Conservation (phyloP, 2,888 invertebrate genomes). For the Xestia ashworthii region DNA sequence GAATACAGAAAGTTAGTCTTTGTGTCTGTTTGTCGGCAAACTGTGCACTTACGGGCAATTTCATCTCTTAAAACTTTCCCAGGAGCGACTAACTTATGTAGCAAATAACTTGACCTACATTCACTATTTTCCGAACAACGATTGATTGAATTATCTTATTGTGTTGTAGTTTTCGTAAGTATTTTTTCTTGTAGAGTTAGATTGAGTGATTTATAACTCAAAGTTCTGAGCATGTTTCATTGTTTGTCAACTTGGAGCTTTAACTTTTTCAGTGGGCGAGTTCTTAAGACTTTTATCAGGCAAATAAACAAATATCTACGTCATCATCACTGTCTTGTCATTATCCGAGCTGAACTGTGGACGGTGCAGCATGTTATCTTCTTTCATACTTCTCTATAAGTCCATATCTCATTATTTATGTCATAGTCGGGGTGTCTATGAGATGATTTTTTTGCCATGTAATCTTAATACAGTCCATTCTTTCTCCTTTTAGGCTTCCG, state of each 20-base stretch:
- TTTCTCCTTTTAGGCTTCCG: not conserved
- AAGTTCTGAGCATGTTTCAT: conserved; percentile 44
- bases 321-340: not conserved
- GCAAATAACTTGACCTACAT: conserved; percentile 45
- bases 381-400: not conserved
- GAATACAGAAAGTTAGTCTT: conserved; percentile 58
- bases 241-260: conserved; percentile 39
- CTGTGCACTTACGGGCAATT: conserved; percentile 67
- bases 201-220: conserved; percentile 32
- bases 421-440: not conserved
- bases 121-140: conserved; percentile 34
- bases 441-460: not conserved
- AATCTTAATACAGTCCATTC: not conserved
- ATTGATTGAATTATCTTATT: conserved; percentile 60
- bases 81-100: conserved; percentile 45
- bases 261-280: conserved; percentile 6
- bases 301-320: conserved; percentile 3
- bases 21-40: conserved; percentile 58
- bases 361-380: not conserved
- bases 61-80: conserved; percentile 57
- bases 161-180: conserved; percentile 39
- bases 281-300: conserved; percentile 5
- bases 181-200: conserved; percentile 25
- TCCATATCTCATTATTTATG: not conserved
- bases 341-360: not conserved